phyloP scores from a whole-genome alignment of 92 coral and sea anemone genomes.

The Palythoa grandiflora region DNA sequence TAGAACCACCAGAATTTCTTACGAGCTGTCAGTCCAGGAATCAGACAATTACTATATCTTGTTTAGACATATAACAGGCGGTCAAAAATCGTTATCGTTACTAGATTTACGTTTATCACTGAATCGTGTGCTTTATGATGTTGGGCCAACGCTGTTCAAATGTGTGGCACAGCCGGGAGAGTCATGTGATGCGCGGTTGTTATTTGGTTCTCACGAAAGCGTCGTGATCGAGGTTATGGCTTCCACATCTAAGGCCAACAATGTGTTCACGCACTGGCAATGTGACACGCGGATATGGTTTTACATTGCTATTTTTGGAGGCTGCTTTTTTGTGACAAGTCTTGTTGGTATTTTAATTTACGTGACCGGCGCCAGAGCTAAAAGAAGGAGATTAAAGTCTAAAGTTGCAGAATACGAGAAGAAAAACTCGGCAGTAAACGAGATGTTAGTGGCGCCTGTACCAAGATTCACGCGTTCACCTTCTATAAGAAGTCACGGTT shows the following conservation, averaged over 20 bases:
- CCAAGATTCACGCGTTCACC: constrained; percentile 21
- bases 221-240: constrained; percentile 71
- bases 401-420: constrained; percentile 12
- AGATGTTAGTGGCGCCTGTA: constrained; percentile 29
- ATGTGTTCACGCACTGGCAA: constrained; percentile 68
- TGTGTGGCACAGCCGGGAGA: constrained; percentile 72
- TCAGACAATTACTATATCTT: constrained; percentile 76
- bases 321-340: constrained; percentile 58
- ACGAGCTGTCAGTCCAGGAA: constrained; percentile 57
- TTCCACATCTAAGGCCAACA: constrained; percentile 51
- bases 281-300: constrained; percentile 92
- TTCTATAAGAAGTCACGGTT: constrained; percentile 51
- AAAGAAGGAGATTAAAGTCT: constrained; percentile 9
- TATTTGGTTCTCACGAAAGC: constrained; percentile 79
- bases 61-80: constrained; percentile 63
- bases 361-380: constrained; percentile 20
- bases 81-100: constrained; percentile 42
- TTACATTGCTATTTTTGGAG: constrained; percentile 78
- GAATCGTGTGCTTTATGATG: constrained; percentile 73
- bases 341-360: constrained; percentile 59
- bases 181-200: constrained; percentile 67
- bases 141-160: constrained; percentile 58
- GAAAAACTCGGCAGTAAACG: constrained; percentile 23
- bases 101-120: constrained; percentile 59
- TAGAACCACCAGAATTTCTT: constrained; percentile 73